phyloP scores from a whole-genome alignment of 2,113 vertebrate genomes.

The Takifugu flavidus region DNA sequence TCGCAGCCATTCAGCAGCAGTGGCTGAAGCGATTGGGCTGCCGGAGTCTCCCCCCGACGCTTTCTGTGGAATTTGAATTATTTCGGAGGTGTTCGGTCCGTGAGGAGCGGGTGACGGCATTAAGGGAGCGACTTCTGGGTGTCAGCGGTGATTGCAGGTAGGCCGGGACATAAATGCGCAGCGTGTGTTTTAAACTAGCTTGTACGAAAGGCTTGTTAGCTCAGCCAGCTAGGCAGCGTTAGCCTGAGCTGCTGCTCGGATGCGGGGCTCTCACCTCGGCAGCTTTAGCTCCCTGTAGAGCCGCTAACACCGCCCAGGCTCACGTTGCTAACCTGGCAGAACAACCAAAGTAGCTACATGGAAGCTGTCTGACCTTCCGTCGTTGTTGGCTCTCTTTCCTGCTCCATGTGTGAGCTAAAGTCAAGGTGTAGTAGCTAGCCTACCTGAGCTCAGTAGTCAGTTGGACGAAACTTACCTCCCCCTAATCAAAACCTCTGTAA shows the following conservation, averaged over 20 bases:
- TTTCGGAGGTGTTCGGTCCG: slow-evolving; percentile 42
- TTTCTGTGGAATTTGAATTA: slow-evolving; percentile 66
- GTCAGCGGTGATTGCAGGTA: slow-evolving; percentile 56
- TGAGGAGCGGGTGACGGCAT: slow-evolving; percentile 30
- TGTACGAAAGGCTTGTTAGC: slow-evolving; percentile 43
- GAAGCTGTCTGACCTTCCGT: neutral
- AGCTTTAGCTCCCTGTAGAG: slow-evolving; percentile 6
- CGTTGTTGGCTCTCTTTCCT: neutral
- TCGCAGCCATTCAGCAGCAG: slow-evolving; percentile 65
- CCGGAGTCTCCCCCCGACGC: slow-evolving; percentile 27
- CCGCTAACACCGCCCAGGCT: slow-evolving; percentile 9
- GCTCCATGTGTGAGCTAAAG: no score
- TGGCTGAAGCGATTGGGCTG: slow-evolving; percentile 62
- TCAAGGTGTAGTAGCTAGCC: slow-evolving; percentile 16
- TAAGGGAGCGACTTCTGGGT: slow-evolving; percentile 38
- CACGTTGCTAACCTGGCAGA: neutral
- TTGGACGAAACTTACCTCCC: slow-evolving; percentile 45
- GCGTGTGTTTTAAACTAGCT: neutral
- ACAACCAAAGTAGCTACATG: neutral
- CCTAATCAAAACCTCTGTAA: slow-evolving; percentile 37
- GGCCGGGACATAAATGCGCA: neutral
- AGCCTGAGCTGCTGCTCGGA: slow-evolving; percentile 37
- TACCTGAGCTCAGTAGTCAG: slow-evolving; percentile 10
- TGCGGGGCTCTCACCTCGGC: slow-evolving; percentile 42
- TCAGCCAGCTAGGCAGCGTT: slow-evolving; percentile 51